Base-by-base conservation (phyloP, 2,888 invertebrate genomes). In the Cyaniris semiargus region DNA sequence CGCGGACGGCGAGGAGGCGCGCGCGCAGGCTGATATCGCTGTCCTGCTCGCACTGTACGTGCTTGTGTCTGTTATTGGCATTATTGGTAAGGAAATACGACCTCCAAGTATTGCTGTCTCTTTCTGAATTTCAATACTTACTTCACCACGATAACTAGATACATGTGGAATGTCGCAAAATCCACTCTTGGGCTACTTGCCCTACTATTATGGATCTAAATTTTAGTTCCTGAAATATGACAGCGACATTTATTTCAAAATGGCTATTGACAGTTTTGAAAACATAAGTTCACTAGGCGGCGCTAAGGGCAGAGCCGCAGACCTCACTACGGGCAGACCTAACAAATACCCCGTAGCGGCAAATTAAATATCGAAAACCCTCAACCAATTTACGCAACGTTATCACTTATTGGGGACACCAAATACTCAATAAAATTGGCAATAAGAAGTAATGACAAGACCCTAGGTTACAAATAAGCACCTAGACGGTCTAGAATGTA, bases 61-160 rank as follows among this genome's bases (percentile, higher is more conserved):
- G 80, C 88, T 95, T 81, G 93, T 94, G 80, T 90, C 93, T 77
- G 85, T 94, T 82, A 85, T 93, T 48, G 94, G 94, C 58, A 89
- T 93, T 74, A 85, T 94, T 79, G 94, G 94, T 93, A 79, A 87
- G 88, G 66, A 15, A 27, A 31, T 74, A 44, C 5, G 15, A 13
- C 21, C 44, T 44, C 10, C 10, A 48, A 44, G 23, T 58, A 8
- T 8, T 44, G 23, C 44, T 48, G 27, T 76, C 38, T 56, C 38
- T 44, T 15, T 66, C 76, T 5, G 5, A 66, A 15, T 66, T 31
- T 58, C 58, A 58, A 58, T 53, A 48, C 15, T 48, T 48, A 48
- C 10, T 48, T 15, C 4, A 38, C 38, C 27, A 27, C 27, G 38
- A 27, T 27, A 27, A 27, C 27, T 27, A 3, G 27, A 27, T 27